These are phyloP conservation scores for Tyto alba DNA, from an alignment of 2,113 vertebrate species.

Conservation along the genomic window DNA sequence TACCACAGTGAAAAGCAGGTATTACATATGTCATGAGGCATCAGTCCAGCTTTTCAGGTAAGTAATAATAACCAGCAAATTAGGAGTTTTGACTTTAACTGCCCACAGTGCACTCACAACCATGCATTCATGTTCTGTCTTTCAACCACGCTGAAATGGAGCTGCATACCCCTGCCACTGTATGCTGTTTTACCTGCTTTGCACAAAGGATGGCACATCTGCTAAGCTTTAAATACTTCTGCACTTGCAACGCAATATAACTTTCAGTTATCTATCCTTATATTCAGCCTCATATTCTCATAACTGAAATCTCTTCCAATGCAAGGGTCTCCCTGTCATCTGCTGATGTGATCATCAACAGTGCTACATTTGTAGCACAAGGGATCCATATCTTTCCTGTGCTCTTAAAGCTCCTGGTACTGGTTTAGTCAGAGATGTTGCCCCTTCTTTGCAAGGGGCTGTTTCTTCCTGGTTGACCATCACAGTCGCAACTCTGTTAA, in stretches of 20 bases:
- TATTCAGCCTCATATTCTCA: neutral
- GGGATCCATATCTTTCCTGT: neutral
- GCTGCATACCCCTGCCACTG: neutral
- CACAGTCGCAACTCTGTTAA: neutral
- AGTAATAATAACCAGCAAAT: neutral
- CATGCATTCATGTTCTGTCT: neutral
- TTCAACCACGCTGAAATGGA: neutral
- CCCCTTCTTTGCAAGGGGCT: neutral
- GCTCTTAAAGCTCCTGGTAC: neutral
- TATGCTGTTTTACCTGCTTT: neutral
- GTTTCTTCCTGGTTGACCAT: neutral
- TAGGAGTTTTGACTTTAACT: neutral
- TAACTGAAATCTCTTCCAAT: neutral
- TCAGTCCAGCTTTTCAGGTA: neutral
- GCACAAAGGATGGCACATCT: neutral
- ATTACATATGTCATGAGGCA: neutral
- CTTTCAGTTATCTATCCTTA: neutral
- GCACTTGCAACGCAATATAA: neutral
- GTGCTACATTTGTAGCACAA: neutral
- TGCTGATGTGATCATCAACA: neutral
- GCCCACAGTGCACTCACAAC: neutral
- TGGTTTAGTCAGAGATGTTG: neutral
- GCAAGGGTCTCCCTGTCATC: neutral
- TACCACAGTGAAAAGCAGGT: neutral
- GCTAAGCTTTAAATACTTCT: neutral